phyloP scores from a whole-genome alignment of 1,140 invertebrate species.

The Drosophila kohkoa region DNA sequence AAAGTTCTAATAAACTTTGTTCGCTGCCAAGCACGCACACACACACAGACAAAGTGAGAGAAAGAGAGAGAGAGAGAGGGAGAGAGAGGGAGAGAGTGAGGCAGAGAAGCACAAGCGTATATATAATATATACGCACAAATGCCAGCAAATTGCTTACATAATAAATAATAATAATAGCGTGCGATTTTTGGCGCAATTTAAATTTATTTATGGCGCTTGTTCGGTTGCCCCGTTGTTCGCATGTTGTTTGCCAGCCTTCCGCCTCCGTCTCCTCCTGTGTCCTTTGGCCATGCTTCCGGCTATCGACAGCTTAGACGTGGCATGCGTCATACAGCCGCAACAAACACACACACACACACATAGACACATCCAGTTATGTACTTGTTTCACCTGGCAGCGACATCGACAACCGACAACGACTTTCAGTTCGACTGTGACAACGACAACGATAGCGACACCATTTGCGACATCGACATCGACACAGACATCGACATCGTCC shows the following conservation, averaged over 20 bases:
- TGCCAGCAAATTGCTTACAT: constrained; percentile 77
- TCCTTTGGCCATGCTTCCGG: constrained; percentile 16
- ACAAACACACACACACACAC: not conserved
- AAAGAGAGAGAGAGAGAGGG: too few species aligned
- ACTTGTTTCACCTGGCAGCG: constrained; percentile 7
- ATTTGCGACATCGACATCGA: constrained; percentile 3
- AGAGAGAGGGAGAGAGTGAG: not conserved
- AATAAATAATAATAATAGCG: constrained; percentile 81
- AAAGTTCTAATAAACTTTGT: constrained; percentile 69
- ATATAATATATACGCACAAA: constrained; percentile 36
- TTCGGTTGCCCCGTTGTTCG: constrained; percentile 47
- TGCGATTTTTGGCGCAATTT: constrained; percentile 81
- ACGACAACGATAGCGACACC: not conserved
- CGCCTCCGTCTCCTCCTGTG: constrained; percentile 1
- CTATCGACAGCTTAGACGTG: constrained; percentile 35
- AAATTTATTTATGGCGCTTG: constrained; percentile 79
- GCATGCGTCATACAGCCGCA: constrained; percentile 21
- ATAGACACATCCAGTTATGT: not conserved
- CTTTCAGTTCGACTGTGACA: not conserved
- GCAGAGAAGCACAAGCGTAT: not conserved
- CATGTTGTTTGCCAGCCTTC: constrained; percentile 40
- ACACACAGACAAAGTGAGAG: not conserved
- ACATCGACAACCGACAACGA: constrained; percentile 1
- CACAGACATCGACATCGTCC: not conserved
- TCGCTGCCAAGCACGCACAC: constrained; percentile 3